Base-by-base conservation (phyloP, 2,888 invertebrate species). In the Drosophila cognata region DNA sequence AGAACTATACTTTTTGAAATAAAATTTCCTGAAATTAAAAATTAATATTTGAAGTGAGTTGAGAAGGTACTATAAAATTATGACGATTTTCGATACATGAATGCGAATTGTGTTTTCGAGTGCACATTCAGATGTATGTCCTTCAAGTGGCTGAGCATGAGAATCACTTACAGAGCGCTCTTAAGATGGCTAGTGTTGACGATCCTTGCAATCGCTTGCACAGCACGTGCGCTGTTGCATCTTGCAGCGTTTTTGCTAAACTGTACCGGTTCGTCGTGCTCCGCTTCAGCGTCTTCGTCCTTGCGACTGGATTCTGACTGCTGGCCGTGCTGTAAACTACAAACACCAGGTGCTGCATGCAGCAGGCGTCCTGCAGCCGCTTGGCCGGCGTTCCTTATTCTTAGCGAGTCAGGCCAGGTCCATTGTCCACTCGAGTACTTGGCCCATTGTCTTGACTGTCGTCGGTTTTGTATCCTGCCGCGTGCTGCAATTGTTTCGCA, bases 301-400 rank as follows among this genome's bases (percentile, higher is more conserved):
- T 75, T 69, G 63, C 70, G 56, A 36, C 61, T 64, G 33, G 55
- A 66, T 64, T 41, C 55, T 75, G 61, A 53, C 74, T 63, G 50
- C 58, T 70, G 56, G 52, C 67, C 36, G 58, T 62, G 59, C 59
- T 68, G 61, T 70, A 80, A 77, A 65, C 67, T 73, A 66, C 78
- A 74, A 81, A 81, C 88, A 84, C 87, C 87, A 88, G 87, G 84
- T 87, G 87, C 71, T 87, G 75, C 77, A 74, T 82, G 81, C 79
- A 79, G 77, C 79, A 68, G 71, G 66, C 73, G 72, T 78, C 72
- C 71, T 78, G 77, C 78, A 69, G 70, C 71, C 81, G 82, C 74
- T 76, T 82, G 74, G 76, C 41, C 61, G 61, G 63, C 71, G 59
- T 77, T 74, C 63, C 81, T 77, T 72, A 68, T 75, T 79, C 82